Evolutionary conservation across 2,113 vertebrate species (phyloP).

Genomic region (Muntiacus reevesi): DNA sequence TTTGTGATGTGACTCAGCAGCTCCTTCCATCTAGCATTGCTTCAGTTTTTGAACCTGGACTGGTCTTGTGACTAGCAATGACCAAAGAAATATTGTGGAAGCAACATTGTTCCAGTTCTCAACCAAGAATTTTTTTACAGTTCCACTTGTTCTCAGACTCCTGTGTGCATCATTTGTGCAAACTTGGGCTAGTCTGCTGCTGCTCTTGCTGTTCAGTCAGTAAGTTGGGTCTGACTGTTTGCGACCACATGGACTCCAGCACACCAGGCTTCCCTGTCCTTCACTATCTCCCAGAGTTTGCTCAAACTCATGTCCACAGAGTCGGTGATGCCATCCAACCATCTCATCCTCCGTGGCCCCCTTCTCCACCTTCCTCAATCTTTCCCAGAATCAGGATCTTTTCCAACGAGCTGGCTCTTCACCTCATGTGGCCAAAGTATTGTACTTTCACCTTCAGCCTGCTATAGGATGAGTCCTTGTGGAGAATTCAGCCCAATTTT

Average conservation of each 20-base stretch:
- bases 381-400: neutral
- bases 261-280: neutral
- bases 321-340: neutral
- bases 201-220: neutral
- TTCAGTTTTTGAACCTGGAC: neutral
- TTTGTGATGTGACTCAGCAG: neutral
- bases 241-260: neutral
- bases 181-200: neutral
- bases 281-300: neutral
- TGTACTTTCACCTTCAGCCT: neutral
- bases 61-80: neutral
- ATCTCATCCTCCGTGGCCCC: neutral
- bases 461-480: neutral
- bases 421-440: neutral
- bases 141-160: neutral
- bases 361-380: neutral
- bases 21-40: neutral
- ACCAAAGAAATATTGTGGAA: neutral
- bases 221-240: neutral
- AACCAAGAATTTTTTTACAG: neutral
- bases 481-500: neutral
- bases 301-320: neutral
- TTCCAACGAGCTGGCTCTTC: neutral
- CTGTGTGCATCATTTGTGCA: neutral
- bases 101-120: neutral